These are phyloP conservation scores for Frankliniella fusca DNA, from an alignment of 2,888 invertebrate species.

Conservation along the genomic window DNA sequence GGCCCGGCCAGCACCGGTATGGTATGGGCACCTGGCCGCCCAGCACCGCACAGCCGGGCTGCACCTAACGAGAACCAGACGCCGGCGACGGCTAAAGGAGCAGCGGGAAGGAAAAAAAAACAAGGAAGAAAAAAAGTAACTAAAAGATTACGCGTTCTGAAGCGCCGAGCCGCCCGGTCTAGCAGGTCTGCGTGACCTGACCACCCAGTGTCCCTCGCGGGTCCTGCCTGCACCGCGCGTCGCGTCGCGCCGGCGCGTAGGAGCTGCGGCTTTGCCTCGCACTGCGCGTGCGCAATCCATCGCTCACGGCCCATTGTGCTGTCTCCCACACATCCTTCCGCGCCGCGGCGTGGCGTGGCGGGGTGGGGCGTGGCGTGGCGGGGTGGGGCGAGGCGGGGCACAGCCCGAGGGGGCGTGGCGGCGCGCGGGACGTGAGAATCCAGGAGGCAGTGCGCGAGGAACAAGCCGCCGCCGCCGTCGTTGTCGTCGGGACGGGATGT, in stretches of 20 bases:
- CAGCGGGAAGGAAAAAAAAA: no score
- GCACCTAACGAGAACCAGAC: no score
- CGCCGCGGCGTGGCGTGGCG: neutral
- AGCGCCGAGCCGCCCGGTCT: no score
- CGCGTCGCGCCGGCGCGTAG: neutral
- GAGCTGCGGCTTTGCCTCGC: neutral
- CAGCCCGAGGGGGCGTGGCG: neutral
- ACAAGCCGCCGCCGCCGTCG: neutral
- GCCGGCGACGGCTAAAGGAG: no score
- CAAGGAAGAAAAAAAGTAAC: no score
- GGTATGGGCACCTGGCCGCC: no score
- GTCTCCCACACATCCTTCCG: conserved; percentile 10
- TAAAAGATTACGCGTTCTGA: no score
- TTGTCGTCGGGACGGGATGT: neutral
- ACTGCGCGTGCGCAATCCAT: neutral
- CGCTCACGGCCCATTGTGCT: conserved; percentile 7
- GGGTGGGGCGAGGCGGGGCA: neutral
- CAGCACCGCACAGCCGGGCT: no score
- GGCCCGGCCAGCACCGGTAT: no score
- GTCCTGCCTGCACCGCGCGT: no score
- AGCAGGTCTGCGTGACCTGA: no score
- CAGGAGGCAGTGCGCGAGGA: neutral
- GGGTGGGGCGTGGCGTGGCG: neutral
- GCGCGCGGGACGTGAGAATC: neutral
- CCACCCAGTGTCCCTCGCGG: no score